A percentile compares a stretch with the other conserved stretches of the same genome.
Conservation (phyloP, 2,113 vertebrate species). For the Gadus chalcogrammus region DNA sequence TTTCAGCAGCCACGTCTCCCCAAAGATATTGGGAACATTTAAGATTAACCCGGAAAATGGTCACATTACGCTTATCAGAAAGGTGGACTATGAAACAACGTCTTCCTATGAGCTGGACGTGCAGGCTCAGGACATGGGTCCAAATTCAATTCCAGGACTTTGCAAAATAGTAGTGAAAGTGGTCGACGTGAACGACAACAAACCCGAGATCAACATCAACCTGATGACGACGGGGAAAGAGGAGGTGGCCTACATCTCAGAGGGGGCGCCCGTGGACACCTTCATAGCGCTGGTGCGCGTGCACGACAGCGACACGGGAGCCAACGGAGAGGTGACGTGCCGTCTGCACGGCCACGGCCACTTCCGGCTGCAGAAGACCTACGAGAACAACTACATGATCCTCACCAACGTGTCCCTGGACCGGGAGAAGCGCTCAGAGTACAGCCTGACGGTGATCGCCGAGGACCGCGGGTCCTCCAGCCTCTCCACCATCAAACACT, state of each 20-base stretch:
- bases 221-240: conserved; percentile 92
- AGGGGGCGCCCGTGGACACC: conserved; percentile 86
- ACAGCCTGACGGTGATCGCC: conserved; percentile 91
- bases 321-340: conserved; percentile 88
- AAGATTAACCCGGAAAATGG: conserved; percentile 88
- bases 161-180: conserved; percentile 95
- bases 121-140: conserved; percentile 94
- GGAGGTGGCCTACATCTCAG: conserved; percentile 89
- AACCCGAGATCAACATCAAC: conserved; percentile 93
- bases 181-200: conserved; percentile 96
- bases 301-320: conserved; percentile 90
- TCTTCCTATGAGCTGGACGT: conserved; percentile 92
- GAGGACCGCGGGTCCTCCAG: conserved; percentile 90
- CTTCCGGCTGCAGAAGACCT: conserved; percentile 93
- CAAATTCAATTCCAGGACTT: conserved; percentile 94
- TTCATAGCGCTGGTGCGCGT: conserved; percentile 92
- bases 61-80: conserved; percentile 87
- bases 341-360: conserved; percentile 92
- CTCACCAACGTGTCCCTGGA: conserved; percentile 91
- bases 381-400: conserved; percentile 96
- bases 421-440: conserved; percentile 93
- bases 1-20: conserved; percentile 90
- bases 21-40: conserved; percentile 90
- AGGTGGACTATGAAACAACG: conserved; percentile 87
- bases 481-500: conserved; percentile 92